Conservation (phyloP, 2,888 invertebrate species). For the Helicoverpa assulta region DNA sequence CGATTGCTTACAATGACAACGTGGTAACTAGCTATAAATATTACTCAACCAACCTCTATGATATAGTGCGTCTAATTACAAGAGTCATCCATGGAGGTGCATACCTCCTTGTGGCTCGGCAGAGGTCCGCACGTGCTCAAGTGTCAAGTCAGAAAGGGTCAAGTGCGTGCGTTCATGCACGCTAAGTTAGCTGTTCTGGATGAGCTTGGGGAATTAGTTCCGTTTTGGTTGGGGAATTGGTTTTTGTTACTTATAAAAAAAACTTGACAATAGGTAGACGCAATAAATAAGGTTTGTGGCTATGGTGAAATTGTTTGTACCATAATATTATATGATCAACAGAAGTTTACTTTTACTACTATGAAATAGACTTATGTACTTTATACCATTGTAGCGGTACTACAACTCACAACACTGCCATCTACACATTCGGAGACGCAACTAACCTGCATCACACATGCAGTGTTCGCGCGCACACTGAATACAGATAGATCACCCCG, state of each 20-base stretch:
- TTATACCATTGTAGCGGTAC: too few species aligned
- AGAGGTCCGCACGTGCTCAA: constrained; percentile 57
- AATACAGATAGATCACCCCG: too few species aligned
- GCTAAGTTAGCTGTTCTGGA: constrained; percentile 6
- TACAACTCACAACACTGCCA: too few species aligned
- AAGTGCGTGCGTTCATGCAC: constrained; percentile 53
- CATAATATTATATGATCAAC: too few species aligned
- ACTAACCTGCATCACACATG: too few species aligned
- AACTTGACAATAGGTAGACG: neutral
- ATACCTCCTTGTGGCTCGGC: constrained; percentile 14
- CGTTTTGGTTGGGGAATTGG: too few species aligned
- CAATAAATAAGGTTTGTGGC: neutral
- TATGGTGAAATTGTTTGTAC: too few species aligned
- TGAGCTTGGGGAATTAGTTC: neutral
- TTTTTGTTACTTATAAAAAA: neutral
- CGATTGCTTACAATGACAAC: neutral
- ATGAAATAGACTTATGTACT: too few species aligned
- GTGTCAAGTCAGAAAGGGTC: constrained; percentile 61
- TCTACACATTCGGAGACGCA: too few species aligned
- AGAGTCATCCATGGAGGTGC: constrained; percentile 5
- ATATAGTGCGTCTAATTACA: constrained; percentile 46
- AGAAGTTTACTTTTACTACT: too few species aligned
- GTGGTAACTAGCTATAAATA: neutral
- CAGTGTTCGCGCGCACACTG: too few species aligned
- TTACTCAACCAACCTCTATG: constrained; percentile 18